phyloP scores from a whole-genome alignment of 2,888 invertebrate genomes.

The Caenorhabditis sulstoni region DNA sequence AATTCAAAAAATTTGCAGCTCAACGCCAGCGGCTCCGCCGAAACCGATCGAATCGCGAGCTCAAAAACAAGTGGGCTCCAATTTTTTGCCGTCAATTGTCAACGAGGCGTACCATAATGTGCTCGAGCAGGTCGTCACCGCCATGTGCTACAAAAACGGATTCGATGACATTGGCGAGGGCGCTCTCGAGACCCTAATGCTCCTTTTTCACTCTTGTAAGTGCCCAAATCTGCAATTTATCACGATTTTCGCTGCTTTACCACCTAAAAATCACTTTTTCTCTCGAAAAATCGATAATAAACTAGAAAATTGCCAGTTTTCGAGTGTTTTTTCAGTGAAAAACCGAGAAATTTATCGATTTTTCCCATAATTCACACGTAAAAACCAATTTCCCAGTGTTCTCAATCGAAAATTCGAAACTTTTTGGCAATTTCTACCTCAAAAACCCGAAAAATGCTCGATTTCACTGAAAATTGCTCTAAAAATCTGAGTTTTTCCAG shows the following conservation, averaged over 20 bases:
- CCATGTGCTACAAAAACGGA: conserved; percentile 38
- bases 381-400: no score
- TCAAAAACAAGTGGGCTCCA: conserved; percentile 49
- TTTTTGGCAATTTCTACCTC: no score
- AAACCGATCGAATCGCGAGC: conserved; percentile 38
- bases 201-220: conserved; percentile 53
- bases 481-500: no score
- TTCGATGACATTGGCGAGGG: conserved; percentile 57
- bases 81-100: conserved; percentile 53
- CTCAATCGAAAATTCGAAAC: no score
- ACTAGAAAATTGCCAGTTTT: conserved; percentile 7
- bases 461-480: no score
- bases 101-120: conserved; percentile 61
- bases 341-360: no score
- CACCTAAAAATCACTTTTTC: not conserved
- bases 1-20: conserved; percentile 1
- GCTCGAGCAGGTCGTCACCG: conserved; percentile 48
- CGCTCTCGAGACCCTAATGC: conserved; percentile 53
- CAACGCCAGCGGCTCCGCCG: not conserved
- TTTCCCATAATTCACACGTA: no score
- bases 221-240: not conserved
- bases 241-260: no score
- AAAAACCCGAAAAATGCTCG: no score
- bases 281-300: not conserved
- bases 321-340: no score